Evolutionary conservation across 2,113 vertebrate species (phyloP).

Genomic region (Arothron firmamentum): DNA sequence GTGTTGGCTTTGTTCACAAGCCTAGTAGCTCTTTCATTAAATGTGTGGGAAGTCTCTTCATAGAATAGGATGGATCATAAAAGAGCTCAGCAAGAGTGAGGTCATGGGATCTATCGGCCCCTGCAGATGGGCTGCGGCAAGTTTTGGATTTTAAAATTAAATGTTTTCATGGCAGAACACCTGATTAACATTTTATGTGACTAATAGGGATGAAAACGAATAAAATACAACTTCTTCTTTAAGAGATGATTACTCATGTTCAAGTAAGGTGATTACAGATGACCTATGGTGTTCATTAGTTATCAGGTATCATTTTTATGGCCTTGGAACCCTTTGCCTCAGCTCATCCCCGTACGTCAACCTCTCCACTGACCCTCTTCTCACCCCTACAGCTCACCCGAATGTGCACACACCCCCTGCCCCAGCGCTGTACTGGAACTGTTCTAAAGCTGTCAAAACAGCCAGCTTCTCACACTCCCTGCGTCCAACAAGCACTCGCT

Average conservation of each 20-base stretch:
- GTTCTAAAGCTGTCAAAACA: conserved; percentile 73
- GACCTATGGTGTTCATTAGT: conserved; percentile 1
- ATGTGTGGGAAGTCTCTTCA: conserved; percentile 55
- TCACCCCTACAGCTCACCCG: conserved; percentile 46
- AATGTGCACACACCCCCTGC: conserved; percentile 53
- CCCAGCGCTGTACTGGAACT: conserved; percentile 51
- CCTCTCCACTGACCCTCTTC: conserved; percentile 42
- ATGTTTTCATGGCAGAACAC: too few species aligned
- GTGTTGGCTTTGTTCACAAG: conserved; percentile 41
- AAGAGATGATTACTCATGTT: background rate
- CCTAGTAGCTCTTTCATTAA: conserved; percentile 57
- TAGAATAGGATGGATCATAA: background rate
- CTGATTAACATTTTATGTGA: too few species aligned
- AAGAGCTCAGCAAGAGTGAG: too few species aligned
- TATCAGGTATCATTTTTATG: conserved; percentile 30
- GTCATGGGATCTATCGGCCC: too few species aligned
- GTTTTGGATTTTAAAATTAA: too few species aligned
- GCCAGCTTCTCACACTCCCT: conserved; percentile 65
- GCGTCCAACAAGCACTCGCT: conserved; percentile 49
- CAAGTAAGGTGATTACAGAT: background rate
- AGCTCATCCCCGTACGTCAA: conserved; percentile 28
- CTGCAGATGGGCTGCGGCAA: too few species aligned
- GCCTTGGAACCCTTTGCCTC: conserved; percentile 6
- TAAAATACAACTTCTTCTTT: background rate
- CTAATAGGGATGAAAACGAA: too few species aligned